phyloP scores from a whole-genome alignment of 2,113 vertebrate genomes.

The Vimba vimba region DNA sequence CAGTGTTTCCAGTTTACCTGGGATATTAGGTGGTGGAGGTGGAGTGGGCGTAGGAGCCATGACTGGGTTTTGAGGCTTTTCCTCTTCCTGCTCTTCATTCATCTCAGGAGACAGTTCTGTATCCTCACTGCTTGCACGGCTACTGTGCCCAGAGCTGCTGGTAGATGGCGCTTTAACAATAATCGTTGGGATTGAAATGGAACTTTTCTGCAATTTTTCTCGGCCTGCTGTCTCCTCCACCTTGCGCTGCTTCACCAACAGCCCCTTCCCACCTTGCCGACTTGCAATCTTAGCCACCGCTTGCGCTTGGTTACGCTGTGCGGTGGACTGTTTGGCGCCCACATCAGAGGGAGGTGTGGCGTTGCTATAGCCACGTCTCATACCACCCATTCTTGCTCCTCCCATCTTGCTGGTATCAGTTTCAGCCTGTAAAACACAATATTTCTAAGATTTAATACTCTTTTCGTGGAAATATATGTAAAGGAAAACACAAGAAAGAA shows the following conservation, averaged over 20 bases:
- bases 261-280: slow-evolving; percentile 61
- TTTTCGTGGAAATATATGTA: background rate
- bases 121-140: slow-evolving; percentile 91
- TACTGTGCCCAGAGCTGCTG: slow-evolving; percentile 91
- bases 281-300: slow-evolving; percentile 58
- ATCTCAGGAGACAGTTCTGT: slow-evolving; percentile 71
- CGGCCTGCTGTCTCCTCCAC: slow-evolving; percentile 78
- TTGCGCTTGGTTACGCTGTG: slow-evolving; percentile 64
- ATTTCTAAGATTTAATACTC: background rate
- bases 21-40: slow-evolving; percentile 78
- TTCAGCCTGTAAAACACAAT: slow-evolving; percentile 60
- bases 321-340: slow-evolving; percentile 68
- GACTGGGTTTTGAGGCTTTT: slow-evolving; percentile 47
- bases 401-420: slow-evolving; percentile 70
- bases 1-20: slow-evolving; percentile 79
- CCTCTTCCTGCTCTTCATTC: slow-evolving; percentile 62
- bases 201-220: slow-evolving; percentile 81
- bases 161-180: slow-evolving; percentile 93
- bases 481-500: background rate
- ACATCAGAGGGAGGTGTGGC: slow-evolving; percentile 77
- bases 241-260: slow-evolving; percentile 88
- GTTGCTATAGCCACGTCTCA: slow-evolving; percentile 79
- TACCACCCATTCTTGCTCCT: slow-evolving; percentile 75
- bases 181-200: slow-evolving; percentile 93
- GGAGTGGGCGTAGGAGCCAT: slow-evolving; percentile 62